Evolutionary conservation across 2,113 vertebrate species (phyloP), one percentile per base, ranked within the genome.

Genomic region (Laterallus jamaicensis): DNA sequence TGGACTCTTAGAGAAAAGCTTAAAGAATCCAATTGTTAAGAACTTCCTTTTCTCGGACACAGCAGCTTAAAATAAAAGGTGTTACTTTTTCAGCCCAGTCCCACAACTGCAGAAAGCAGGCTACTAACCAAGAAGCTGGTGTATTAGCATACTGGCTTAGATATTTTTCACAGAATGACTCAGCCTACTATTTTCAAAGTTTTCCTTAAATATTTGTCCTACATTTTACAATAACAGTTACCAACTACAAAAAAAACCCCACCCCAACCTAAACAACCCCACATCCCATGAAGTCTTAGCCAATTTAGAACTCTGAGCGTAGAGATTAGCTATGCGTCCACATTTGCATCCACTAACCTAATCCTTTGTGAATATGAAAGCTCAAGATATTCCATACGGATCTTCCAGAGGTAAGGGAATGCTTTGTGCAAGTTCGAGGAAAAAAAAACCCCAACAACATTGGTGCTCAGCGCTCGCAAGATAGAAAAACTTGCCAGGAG

Each of bases 101-200:
- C 82, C 88, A 88, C 71, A 93, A 86, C 78, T 93, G 79, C 3
- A 88, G 42, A 73, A 69, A 94, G 44, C 66, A 42, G 1, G n/a
- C 44, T 49, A 68, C 49, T 71, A 93, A 90, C 58, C 90, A 89
- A 88, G 37, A 92, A 66, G 35, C 58, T 68, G 58, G 35, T 40
- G 91, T 81, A 92, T 96, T 91, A 93, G 31, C 92, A 95, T 81
- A 86, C 22, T 14, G 8, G 54, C 81, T 92, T 68, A 22, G 73
- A 29, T 80, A 44, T 79, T 95, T 77, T 85, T 92, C 67, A 69
- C 62, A 35, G 86, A 93, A 84, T 95, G 93, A 97, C 93, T 96
- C 93, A 95, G 95, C 95, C 93, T 93, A 49, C 95, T 96, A 94
- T 96, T 96, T 95, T 91, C 92, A 76, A 96, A 92, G 56, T 94